Evolutionary conservation across 2,888 invertebrate genomes (phyloP).

Genomic region (Drosophila melanosoma): DNA sequence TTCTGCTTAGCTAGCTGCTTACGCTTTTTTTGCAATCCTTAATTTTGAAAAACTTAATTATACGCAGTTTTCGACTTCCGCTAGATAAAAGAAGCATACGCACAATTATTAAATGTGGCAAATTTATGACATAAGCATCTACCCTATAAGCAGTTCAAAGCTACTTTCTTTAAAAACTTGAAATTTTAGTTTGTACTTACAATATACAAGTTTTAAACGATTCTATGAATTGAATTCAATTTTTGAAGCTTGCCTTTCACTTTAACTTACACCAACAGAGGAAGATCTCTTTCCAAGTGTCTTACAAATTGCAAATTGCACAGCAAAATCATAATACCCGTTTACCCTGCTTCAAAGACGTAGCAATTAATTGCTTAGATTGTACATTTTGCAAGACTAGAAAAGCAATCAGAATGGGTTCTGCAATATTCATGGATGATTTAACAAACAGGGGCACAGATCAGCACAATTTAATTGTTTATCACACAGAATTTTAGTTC

Average conservation of each 20-base stretch:
- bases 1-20: constrained; percentile 21
- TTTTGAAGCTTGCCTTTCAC: background rate
- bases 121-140: background rate
- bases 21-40: constrained; percentile 14
- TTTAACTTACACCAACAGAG: background rate
- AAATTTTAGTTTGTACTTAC: background rate
- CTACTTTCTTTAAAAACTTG: background rate
- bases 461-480: constrained; percentile 5
- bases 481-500: constrained; percentile 17
- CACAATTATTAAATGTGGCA: background rate
- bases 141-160: background rate
- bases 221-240: background rate
- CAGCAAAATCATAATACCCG: background rate
- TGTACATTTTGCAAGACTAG: constrained; percentile 32
- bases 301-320: too few relatives aligned
- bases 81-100: background rate
- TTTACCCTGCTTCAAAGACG: constrained; percentile 1
- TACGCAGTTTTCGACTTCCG: constrained; percentile 10
- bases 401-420: constrained; percentile 9
- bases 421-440: constrained; percentile 67
- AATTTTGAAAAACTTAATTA: constrained; percentile 6
- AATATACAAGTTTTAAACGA: background rate
- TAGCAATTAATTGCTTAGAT: constrained; percentile 35
- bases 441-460: constrained; percentile 44
- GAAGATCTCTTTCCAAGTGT: background rate